Evolutionary conservation across 2,113 vertebrate genomes (phyloP), one percentile per base, ranked within the genome.

Genomic region (Percina caprodes): DNA sequence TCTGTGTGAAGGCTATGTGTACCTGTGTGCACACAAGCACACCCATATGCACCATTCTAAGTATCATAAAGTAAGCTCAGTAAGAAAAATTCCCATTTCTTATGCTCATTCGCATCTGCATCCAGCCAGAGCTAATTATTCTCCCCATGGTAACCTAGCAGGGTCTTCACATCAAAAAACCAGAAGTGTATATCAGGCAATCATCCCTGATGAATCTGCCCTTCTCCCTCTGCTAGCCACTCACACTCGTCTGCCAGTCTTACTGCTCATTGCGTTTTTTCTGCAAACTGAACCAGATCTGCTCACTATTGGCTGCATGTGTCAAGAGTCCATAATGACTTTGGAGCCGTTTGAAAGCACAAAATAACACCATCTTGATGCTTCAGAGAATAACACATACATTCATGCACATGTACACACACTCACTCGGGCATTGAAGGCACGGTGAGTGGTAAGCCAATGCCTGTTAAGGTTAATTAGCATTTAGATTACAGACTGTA

Each of bases 201-300:
- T 93, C 90, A 88, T 92, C 92, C 91, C 91, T 93, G 91, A 94
- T 94, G 92, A 92, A 93, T 94, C 89, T 92, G 89, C 90, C 90
- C 91, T 92, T 92, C 91, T 92, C 86, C 91, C 89, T 89, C 88
- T 91, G 90, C 86, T 91, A 88, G 89, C 88, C 89, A 87, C 86
- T 91, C 88, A 90, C 79, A 90, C 87, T 91, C 86, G 77, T 90
- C 84, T 91, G 92, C 86, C 91, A 88, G 89, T 88, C 87, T 88
- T 90, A 74, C 72, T 85, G 83, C 92, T 93, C 92, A 92, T 92
- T 92, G 89, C 78, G n/a, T 12, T 81, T 79, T 85, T 83, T 87
- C 84, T 88, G 56, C 83, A 89, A 66, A 92, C 82, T 83, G 81
- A 92, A 88, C 85, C 82, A 75, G 87, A 90, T 89, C 80, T 52